A percentile compares a stretch with the other conserved stretches of the same genome.
Evolutionary conservation across 2,797 vertebrate species (phyloP).

Genomic region (Naso thynnoides): DNA sequence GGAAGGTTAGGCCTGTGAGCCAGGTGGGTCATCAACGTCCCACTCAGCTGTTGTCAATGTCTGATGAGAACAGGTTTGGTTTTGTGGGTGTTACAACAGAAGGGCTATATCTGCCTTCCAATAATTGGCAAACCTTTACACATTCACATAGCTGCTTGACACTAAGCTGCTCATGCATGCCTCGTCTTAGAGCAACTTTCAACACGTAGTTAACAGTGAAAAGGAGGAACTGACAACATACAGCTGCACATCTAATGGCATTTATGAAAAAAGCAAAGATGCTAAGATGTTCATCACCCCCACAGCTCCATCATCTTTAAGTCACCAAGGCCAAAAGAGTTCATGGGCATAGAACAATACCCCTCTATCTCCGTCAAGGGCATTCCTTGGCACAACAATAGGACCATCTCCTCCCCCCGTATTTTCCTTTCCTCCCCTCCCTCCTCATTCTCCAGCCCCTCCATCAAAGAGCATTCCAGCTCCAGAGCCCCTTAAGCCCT

Average conservation of each 20-base stretch:
- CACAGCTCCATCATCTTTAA: conserved; percentile 54
- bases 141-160: conserved; percentile 27
- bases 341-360: conserved; percentile 77
- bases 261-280: conserved; percentile 44
- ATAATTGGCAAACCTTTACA: conserved; percentile 63
- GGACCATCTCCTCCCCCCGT: conserved; percentile 73
- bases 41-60: conserved; percentile 52
- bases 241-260: conserved; percentile 12
- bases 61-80: conserved; percentile 40
- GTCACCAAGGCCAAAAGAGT: conserved; percentile 64
- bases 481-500: conserved; percentile 85
- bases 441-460: conserved; percentile 79
- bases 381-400: conserved; percentile 85
- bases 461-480: conserved; percentile 86
- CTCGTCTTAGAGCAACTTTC: conserved; percentile 49
- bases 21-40: conserved; percentile 50
- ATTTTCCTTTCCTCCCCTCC: conserved; percentile 84
- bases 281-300: conserved; percentile 46
- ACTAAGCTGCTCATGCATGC: conserved; percentile 44
- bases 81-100: conserved; percentile 24
- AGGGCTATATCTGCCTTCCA: conserved; percentile 20
- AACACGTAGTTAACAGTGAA: conserved; percentile 45
- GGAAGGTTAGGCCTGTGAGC: conserved; percentile 54
- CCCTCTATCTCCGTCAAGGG: conserved; percentile 79
- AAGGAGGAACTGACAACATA: conserved; percentile 28